Conservation (phyloP, 2,113 vertebrate genomes). For the Misgurnus mizolepis region DNA sequence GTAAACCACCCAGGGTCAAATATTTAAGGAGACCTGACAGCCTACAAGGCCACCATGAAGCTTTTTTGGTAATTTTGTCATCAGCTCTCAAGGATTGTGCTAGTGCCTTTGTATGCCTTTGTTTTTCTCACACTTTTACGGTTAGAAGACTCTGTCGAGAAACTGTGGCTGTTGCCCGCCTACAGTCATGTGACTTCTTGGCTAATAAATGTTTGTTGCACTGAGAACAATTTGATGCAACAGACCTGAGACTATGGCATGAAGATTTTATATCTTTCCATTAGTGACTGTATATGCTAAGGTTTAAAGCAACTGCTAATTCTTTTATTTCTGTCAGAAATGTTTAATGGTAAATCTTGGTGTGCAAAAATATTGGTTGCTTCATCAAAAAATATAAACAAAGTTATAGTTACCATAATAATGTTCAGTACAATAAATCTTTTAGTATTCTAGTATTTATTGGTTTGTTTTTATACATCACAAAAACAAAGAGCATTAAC, state of each 20-base stretch:
- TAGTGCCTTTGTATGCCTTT: conserved; percentile 34
- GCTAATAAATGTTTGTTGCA: conserved; percentile 19
- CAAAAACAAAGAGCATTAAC: no score
- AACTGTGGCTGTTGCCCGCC: conserved; percentile 2
- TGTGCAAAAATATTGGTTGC: neutral
- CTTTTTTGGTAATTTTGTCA: conserved; percentile 13
- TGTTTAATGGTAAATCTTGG: no score
- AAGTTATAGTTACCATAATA: no score
- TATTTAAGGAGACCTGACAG: neutral
- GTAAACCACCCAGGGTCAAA: neutral
- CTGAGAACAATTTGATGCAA: conserved; percentile 21
- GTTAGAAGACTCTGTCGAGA: conserved; percentile 22
- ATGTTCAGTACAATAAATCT: no score
- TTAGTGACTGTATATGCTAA: neutral
- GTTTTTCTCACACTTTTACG: conserved; percentile 26
- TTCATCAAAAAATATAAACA: no score
- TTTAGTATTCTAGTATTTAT: no score
- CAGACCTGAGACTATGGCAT: conserved; percentile 1
- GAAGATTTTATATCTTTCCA: neutral
- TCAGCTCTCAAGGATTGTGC: conserved; percentile 42
- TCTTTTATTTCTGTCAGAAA: neutral
- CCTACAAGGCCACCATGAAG: conserved; percentile 5
- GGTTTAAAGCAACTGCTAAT: neutral
- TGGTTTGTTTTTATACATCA: no score
- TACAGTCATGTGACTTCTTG: conserved; percentile 17